phyloP scores from a whole-genome alignment of 2,797 vertebrate genomes.

The Lerista edwardsae region DNA sequence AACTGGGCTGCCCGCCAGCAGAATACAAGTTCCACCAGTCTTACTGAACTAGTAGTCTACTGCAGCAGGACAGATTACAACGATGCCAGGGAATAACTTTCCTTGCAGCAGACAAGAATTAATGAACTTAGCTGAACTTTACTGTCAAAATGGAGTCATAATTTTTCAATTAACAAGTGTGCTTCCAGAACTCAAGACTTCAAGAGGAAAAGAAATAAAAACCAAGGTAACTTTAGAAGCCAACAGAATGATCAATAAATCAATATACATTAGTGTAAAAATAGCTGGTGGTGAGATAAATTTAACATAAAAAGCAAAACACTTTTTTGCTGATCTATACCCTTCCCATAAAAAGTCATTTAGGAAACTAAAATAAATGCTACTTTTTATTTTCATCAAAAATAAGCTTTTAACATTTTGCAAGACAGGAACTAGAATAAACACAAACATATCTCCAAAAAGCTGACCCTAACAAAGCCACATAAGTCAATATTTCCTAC shows the following conservation, averaged over 20 bases:
- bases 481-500: not conserved
- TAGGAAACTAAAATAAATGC: not conserved
- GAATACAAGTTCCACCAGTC: too few relatives aligned
- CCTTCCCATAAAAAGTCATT: not conserved
- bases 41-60: not conserved
- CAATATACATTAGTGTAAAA: slow-evolving; percentile 37
- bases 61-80: not conserved
- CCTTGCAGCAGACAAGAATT: not conserved
- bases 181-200: slow-evolving; percentile 23
- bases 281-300: not conserved
- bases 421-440: not conserved
- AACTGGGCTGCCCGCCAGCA: too few relatives aligned
- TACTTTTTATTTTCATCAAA: slow-evolving; percentile 14
- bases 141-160: not conserved
- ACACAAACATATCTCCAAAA: slow-evolving; percentile 15
- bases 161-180: slow-evolving; percentile 6
- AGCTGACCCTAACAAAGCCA: not conserved
- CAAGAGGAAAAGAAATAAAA: slow-evolving; percentile 29
- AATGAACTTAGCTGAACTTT: not conserved
- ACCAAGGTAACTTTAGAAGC: slow-evolving; percentile 8
- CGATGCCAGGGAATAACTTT: not conserved
- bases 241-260: slow-evolving; percentile 26
- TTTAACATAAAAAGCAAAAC: not conserved
- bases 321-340: slow-evolving; percentile 9
- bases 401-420: slow-evolving; percentile 3